Percentiles rank a stretch among this genome's conserved stretches.
These are phyloP conservation scores for Tenrec ecaudatus DNA, from an alignment of 2,113 vertebrate species.

Conservation along the genomic window DNA sequence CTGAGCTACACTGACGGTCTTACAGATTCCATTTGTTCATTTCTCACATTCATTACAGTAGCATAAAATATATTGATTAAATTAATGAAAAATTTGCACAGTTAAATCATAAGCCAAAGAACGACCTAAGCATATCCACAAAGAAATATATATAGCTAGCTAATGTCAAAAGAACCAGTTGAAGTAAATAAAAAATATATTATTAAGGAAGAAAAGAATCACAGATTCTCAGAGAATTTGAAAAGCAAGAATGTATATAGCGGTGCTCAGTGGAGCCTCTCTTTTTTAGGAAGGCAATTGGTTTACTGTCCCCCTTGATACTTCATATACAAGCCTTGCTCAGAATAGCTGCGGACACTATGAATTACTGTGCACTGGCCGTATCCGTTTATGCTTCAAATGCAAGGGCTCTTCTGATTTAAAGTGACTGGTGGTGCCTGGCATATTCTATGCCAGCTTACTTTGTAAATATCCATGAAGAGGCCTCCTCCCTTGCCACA, in stretches of 20 bases:
- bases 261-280: not conserved
- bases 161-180: not conserved
- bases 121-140: not conserved
- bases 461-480: not conserved
- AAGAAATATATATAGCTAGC: not conserved
- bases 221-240: not conserved
- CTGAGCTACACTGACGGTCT: not conserved
- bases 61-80: not conserved
- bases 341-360: not conserved
- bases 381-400: not conserved
- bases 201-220: conserved; percentile 34
- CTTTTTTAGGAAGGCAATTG: not conserved
- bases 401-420: not conserved
- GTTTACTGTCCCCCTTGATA: accelerated
- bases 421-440: not conserved
- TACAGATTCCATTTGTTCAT: not conserved
- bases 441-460: not conserved
- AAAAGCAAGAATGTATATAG: not conserved
- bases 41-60: conserved; percentile 7
- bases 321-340: not conserved
- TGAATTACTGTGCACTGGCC: not conserved
- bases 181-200: conserved; percentile 36
- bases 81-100: not conserved
- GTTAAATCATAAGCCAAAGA: not conserved
- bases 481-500: not conserved